A percentile compares a stretch with the other conserved stretches of the same genome.
phyloP scores from a whole-genome alignment of 2,113 vertebrate genomes.

The Puffinus mauretanicus region DNA sequence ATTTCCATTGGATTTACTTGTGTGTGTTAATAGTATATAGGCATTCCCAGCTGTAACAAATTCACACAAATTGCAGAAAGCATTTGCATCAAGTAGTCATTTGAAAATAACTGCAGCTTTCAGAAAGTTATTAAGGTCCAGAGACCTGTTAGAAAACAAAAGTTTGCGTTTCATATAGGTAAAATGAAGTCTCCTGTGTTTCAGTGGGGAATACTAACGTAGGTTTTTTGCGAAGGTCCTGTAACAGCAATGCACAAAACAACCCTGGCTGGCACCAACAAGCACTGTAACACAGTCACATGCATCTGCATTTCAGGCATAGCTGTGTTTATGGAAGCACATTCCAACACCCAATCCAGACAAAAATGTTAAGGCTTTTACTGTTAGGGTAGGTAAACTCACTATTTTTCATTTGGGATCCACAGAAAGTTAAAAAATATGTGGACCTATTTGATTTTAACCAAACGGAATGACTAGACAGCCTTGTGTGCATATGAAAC shows the following conservation, averaged over 20 bases:
- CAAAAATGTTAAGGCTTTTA: slow-evolving; percentile 18
- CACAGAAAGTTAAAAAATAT: neutral
- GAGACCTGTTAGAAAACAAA: neutral
- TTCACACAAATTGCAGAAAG: neutral
- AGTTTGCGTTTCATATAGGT: neutral
- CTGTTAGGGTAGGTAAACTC: neutral
- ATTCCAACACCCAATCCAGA: slow-evolving; percentile 20
- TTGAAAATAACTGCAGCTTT: neutral
- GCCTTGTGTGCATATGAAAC: neutral
- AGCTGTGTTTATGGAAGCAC: neutral
- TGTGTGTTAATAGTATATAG: neutral
- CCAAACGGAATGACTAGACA: neutral
- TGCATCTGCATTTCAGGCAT: neutral
- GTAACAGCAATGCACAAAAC: neutral
- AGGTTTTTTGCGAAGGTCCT: neutral
- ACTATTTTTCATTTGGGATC: neutral
- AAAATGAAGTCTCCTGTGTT: neutral
- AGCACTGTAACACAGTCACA: neutral
- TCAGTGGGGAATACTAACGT: neutral
- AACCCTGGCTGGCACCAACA: neutral
- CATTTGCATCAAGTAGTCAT: neutral
- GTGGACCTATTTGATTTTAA: neutral
- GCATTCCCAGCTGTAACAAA: neutral
- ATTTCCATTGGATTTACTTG: neutral
- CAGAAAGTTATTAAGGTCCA: neutral